These are phyloP conservation scores for Anoncus sp. DNA, from an alignment of 2,888 invertebrate genomes.

Conservation along the genomic window DNA sequence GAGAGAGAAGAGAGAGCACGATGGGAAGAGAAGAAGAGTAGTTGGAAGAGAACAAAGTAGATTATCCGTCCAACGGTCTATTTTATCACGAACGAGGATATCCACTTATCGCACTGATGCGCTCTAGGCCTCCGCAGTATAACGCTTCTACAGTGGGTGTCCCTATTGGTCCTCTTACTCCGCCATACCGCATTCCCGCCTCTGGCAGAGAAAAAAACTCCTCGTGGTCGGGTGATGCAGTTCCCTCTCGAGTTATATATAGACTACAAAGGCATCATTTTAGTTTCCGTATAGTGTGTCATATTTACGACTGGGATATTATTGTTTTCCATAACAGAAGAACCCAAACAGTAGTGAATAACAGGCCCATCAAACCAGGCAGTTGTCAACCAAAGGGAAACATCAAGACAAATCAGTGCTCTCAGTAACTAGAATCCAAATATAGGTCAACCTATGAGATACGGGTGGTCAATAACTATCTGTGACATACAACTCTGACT, in stretches of 20 bases:
- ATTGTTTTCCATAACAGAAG: not conserved
- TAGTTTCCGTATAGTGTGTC: not conserved
- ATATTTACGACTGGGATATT: not conserved
- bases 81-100: constrained; percentile 63
- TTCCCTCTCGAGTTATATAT: not conserved
- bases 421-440: constrained; percentile 12
- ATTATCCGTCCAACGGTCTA: constrained; percentile 58
- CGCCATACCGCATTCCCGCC: constrained; percentile 14
- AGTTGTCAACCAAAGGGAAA: not conserved
- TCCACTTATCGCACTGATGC: constrained; percentile 61
- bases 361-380: not conserved
- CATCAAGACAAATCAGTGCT: not conserved
- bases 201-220: constrained; percentile 1
- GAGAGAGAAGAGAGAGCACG: constrained; percentile 3
- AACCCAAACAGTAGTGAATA: not conserved
- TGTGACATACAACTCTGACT: too few species aligned
- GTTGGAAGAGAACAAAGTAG: constrained; percentile 56
- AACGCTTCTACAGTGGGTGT: constrained; percentile 8
- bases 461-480: constrained; percentile 17
- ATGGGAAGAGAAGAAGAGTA: constrained; percentile 32
- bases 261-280: not conserved
- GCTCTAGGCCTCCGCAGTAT: constrained; percentile 48
- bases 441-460: constrained; percentile 11
- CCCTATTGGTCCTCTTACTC: constrained; percentile 4
- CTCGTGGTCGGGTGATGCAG: not conserved